phyloP scores from a whole-genome alignment of 2,113 vertebrate genomes.

The Junco hyemalis region DNA sequence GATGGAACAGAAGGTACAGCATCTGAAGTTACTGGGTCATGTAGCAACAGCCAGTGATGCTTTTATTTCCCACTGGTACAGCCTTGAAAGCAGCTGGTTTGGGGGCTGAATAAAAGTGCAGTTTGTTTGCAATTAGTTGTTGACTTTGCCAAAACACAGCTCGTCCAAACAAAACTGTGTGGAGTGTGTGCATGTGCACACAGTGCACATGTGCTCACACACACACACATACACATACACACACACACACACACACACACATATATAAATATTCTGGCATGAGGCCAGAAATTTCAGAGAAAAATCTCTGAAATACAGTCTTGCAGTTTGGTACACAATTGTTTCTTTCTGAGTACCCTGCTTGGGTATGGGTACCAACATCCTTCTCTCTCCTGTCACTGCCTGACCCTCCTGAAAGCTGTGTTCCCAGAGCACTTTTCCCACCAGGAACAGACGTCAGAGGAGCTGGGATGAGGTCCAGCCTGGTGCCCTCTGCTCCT shows the following conservation, averaged over 20 bases:
- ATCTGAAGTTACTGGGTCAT: background rate
- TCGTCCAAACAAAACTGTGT: background rate
- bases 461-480: background rate
- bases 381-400: background rate
- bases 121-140: slow-evolving; percentile 8
- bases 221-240: background rate
- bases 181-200: background rate
- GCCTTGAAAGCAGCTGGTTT: background rate
- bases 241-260: no score
- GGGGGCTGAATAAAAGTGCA: background rate
- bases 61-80: background rate
- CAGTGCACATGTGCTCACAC: background rate
- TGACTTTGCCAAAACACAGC: background rate
- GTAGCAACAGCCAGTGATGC: background rate
- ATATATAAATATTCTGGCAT: accelerated
- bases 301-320: background rate
- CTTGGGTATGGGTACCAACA: background rate
- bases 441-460: background rate
- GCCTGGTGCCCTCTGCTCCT: background rate
- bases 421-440: background rate
- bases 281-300: background rate
- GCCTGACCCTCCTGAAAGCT: background rate
- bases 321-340: background rate
- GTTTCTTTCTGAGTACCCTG: background rate
- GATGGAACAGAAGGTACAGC: background rate